These are phyloP conservation scores for Drosophila ogumai DNA, from an alignment of 1,140 invertebrate species.

Conservation along the genomic window DNA sequence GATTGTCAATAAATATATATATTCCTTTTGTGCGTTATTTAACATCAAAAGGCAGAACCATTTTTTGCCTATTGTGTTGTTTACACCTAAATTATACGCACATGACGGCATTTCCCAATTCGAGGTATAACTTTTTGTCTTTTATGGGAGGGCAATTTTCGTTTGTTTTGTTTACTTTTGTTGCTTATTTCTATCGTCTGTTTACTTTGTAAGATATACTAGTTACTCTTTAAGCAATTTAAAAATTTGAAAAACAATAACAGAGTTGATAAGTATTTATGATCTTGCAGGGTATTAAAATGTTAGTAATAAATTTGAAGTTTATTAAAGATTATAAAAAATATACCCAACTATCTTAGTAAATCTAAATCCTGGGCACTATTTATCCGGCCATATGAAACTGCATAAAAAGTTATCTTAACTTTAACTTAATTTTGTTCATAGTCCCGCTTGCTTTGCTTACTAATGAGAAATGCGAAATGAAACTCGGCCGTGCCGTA, in stretches of 20 bases:
- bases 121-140: slow-evolving; percentile 38
- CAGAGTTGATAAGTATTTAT: not conserved
- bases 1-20: slow-evolving; percentile 56
- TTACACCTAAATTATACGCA: slow-evolving; percentile 46
- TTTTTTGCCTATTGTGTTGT: slow-evolving; percentile 52
- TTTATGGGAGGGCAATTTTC: slow-evolving; percentile 42
- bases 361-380: not conserved
- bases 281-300: not conserved
- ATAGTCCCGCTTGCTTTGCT: slow-evolving; percentile 11
- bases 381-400: slow-evolving; percentile 4
- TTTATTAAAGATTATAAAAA: not conserved
- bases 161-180: slow-evolving; percentile 3
- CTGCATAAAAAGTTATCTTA: slow-evolving; percentile 31
- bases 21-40: slow-evolving; percentile 24
- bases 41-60: slow-evolving; percentile 34
- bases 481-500: slow-evolving; percentile 55
- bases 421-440: slow-evolving; percentile 31
- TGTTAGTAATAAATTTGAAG: not conserved
- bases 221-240: not conserved
- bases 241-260: not conserved
- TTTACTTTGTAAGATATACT: not conserved
- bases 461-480: slow-evolving; percentile 68
- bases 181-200: slow-evolving; percentile 7
- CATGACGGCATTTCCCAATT: slow-evolving; percentile 50
- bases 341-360: not conserved